Evolutionary conservation across 2,888 invertebrate genomes (phyloP), one percentile per base, ranked within the genome.

Genomic region (Melanotus villosus): DNA sequence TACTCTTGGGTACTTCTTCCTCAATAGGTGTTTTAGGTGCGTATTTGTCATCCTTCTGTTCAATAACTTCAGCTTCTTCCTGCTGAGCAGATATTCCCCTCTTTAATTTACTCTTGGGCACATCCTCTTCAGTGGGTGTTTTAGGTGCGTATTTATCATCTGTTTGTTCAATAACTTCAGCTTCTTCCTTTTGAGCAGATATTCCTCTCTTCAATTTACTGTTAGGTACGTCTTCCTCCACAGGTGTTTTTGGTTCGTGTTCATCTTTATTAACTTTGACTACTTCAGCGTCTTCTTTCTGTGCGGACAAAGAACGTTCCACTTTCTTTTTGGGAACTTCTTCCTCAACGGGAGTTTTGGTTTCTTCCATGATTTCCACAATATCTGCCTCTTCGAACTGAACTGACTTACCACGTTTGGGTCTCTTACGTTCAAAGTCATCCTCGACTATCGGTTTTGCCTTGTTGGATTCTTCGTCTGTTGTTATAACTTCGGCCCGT

Each of bases 381-480:
- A 73, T 56, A 43, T 73, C 75, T 3, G 71, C 59, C 64, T 74
- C 73, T 64, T 77, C 73, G 63, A 75, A 76, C 34, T 74, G 68
- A 21, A 71, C 62, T 0, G 72, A 71, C 18, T 71, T 73, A 10
- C 71, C 73, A 10, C 72, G 62, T 57, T 52, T 47, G 3, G 63
- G 43, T 34, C 45, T 56, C 16, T 58, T 56, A 21, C 41, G 21
- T 10, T 59, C 18, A 9, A 36, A 43, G 2, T 80, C 79, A 74
- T 81, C 78, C 65, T 81, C 81, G 30, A 80, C 68, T 34, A 79
- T 73, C 0, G 80, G 78, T 76, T 80, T 80, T 1, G 78, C 74
- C 19, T 75, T 73, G 18, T 41, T 6, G 14, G 10, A 69, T 36
- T 12, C 7, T 36, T 67, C 41, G 23, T 59, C 43, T 0, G 21